These are phyloP conservation scores for Acrocephalus scirpaceus DNA, from an alignment of 2,797 vertebrate genomes.

Conservation along the genomic window DNA sequence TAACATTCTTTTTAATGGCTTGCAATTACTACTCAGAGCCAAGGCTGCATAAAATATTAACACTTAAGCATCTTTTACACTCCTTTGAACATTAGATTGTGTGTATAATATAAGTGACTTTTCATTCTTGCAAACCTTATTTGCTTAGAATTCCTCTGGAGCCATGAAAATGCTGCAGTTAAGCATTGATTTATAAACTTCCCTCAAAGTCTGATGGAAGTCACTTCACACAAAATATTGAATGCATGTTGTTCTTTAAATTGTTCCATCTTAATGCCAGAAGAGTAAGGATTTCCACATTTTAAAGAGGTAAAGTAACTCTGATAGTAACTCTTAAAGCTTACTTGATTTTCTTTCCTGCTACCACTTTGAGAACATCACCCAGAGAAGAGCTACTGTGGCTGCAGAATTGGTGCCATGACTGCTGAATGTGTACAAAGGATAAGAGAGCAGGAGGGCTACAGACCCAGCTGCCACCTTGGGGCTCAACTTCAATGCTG, in stretches of 20 bases:
- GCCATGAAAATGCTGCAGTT: slow-evolving; percentile 74
- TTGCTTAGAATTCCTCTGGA: slow-evolving; percentile 79
- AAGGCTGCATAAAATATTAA: slow-evolving; percentile 78
- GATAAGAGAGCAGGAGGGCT: background rate
- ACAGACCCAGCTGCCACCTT: background rate
- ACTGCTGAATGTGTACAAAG: background rate
- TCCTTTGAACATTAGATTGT: slow-evolving; percentile 74
- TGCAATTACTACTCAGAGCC: slow-evolving; percentile 70
- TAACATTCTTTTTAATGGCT: slow-evolving; percentile 77
- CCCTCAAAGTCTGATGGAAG: slow-evolving; percentile 53
- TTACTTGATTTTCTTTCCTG: background rate
- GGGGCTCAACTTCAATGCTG: background rate
- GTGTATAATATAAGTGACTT: slow-evolving; percentile 72
- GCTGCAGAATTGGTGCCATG: background rate
- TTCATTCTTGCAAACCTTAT: slow-evolving; percentile 75
- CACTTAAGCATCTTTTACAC: slow-evolving; percentile 77
- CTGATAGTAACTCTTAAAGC: background rate
- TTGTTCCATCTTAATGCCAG: slow-evolving; percentile 21
- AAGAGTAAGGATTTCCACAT: slow-evolving; percentile 12
- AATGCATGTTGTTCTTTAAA: slow-evolving; percentile 44
- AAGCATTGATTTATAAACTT: slow-evolving; percentile 78
- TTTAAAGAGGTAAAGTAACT: slow-evolving; percentile 51
- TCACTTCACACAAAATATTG: slow-evolving; percentile 54
- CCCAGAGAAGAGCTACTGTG: background rate
- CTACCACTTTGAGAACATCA: background rate